These are phyloP conservation scores for Caenorhabditis wallacei DNA, from an alignment of 2,888 invertebrate species.

Conservation along the genomic window DNA sequence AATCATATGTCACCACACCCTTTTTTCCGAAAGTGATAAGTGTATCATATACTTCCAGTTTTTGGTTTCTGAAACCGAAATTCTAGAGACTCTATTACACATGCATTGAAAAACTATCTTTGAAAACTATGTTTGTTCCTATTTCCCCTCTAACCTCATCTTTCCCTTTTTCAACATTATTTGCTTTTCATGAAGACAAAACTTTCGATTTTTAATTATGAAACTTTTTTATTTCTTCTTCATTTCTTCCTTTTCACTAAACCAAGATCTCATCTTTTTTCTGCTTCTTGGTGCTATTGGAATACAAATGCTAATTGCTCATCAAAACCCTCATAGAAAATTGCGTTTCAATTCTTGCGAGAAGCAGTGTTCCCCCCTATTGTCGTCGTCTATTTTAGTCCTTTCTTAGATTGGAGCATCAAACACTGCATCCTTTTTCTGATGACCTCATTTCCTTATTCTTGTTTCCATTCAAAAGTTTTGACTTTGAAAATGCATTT, in stretches of 20 bases:
- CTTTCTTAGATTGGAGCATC: constrained; percentile 26
- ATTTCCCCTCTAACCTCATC: constrained; percentile 31
- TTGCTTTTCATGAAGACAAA: constrained; percentile 16
- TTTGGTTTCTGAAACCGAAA: constrained; percentile 12
- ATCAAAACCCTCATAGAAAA: constrained; percentile 57
- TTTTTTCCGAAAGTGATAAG: constrained; percentile 25
- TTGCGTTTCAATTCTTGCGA: constrained; percentile 45
- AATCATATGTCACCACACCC: constrained; percentile 41
- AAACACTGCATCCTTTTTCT: background rate
- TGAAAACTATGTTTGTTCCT: constrained; percentile 48
- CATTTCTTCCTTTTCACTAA: background rate
- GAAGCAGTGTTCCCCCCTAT: constrained; percentile 44
- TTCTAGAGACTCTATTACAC: constrained; percentile 29
- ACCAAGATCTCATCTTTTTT: constrained; percentile 49
- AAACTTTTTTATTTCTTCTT: constrained; percentile 33
- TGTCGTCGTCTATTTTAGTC: background rate
- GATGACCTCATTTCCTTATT: background rate
- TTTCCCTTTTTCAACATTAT: constrained; percentile 13
- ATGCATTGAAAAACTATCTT: constrained; percentile 36
- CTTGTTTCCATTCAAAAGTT: background rate
- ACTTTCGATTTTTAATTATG: constrained; percentile 54
- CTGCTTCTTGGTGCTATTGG: constrained; percentile 41
- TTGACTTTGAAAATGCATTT: background rate
- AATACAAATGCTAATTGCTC: constrained; percentile 56
- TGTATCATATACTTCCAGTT: constrained; percentile 51